Conservation (phyloP, 2,888 invertebrate species). For the Microctonus hyperodae region DNA sequence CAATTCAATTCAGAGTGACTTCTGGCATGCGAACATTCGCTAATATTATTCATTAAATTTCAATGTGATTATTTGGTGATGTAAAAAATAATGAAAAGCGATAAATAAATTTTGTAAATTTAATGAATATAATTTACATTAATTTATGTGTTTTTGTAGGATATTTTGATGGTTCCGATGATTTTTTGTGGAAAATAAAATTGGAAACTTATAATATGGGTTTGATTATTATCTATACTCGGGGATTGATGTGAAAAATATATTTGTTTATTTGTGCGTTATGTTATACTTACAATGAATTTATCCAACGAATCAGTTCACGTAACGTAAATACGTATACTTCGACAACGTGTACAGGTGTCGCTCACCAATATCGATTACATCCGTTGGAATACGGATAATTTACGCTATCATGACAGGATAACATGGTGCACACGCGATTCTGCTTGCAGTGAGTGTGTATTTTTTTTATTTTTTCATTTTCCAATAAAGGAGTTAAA, state of each 20-base stretch:
- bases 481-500: too few relatives aligned
- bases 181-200: neutral
- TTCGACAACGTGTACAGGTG: slow-evolving; percentile 30
- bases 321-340: neutral
- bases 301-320: slow-evolving; percentile 8
- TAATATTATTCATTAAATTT: neutral
- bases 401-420: slow-evolving; percentile 45
- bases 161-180: neutral
- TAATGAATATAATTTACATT: neutral
- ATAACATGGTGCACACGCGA: slow-evolving; percentile 40
- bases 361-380: slow-evolving; percentile 53
- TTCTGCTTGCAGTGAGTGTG: slow-evolving; percentile 9
- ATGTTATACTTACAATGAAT: neutral
- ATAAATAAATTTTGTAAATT: neutral
- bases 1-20: neutral
- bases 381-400: slow-evolving; percentile 44
- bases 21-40: neutral
- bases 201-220: too few relatives aligned
- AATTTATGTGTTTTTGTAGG: neutral
- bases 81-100: too few relatives aligned
- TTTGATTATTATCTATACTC: too few relatives aligned
- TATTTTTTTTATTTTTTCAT: neutral
- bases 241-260: neutral
- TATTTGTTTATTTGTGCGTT: neutral
- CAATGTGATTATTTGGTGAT: neutral